These are phyloP conservation scores for Panulirus ornatus DNA, from an alignment of 1,140 invertebrate species.

Conservation along the genomic window DNA sequence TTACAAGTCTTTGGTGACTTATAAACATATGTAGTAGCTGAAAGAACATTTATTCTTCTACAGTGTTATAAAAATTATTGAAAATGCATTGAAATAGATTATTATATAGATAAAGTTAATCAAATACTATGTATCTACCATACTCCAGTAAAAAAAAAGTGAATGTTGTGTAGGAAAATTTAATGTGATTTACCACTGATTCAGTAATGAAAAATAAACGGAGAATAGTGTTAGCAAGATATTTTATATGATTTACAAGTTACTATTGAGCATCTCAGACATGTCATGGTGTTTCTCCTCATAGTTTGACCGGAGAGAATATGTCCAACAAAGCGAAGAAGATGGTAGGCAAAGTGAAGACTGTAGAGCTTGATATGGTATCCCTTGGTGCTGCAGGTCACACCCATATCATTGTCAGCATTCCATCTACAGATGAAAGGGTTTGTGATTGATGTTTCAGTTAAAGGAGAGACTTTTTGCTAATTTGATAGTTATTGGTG, in stretches of 20 bases:
- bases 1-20: neutral
- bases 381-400: conserved; percentile 54
- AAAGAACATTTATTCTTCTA: too few relatives aligned
- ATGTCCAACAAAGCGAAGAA: conserved; percentile 39
- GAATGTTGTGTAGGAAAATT: too few relatives aligned
- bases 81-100: too few relatives aligned
- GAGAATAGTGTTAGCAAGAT: too few relatives aligned
- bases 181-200: too few relatives aligned
- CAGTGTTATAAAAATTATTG: too few relatives aligned
- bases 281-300: neutral
- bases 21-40: neutral
- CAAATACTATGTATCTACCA: too few relatives aligned
- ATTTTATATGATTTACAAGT: too few relatives aligned
- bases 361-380: conserved; percentile 63
- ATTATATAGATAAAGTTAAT: too few relatives aligned
- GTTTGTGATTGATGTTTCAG: conserved; percentile 21
- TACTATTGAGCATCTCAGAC: too few relatives aligned
- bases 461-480: neutral
- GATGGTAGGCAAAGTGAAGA: conserved; percentile 63
- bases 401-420: conserved; percentile 63
- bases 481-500: neutral
- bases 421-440: conserved; percentile 68
- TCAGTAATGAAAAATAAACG: too few relatives aligned
- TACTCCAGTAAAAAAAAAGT: too few relatives aligned
- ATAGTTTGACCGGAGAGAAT: conserved; percentile 42